These are phyloP conservation scores for Protobothrops mucrosquamatus DNA, from an alignment of 2,113 vertebrate species.

Conservation along the genomic window DNA sequence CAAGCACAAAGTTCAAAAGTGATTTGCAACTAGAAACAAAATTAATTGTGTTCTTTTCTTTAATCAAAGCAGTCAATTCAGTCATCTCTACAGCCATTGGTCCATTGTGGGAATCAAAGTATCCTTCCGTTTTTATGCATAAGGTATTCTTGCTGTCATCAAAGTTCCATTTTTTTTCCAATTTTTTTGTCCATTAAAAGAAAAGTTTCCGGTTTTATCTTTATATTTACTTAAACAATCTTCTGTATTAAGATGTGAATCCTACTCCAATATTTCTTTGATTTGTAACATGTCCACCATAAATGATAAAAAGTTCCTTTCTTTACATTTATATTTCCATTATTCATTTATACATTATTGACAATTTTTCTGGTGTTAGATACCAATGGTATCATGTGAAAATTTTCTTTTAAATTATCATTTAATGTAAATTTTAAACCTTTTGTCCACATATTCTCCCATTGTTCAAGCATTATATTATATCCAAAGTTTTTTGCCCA, in stretches of 20 bases:
- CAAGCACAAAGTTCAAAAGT: not conserved
- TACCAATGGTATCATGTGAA: not conserved
- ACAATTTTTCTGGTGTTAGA: too few species aligned
- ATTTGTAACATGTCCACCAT: not conserved
- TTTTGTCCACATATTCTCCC: not conserved
- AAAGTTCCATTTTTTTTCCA: not conserved
- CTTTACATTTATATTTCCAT: too few species aligned
- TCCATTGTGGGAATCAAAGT: not conserved
- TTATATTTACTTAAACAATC: not conserved
- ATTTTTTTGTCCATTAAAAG: not conserved
- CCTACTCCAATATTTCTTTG: not conserved
- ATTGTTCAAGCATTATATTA: not conserved
- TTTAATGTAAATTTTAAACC: not conserved
- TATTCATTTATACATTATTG: too few species aligned
- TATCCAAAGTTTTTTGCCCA: not conserved
- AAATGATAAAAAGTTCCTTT: too few species aligned
- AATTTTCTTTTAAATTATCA: not conserved
- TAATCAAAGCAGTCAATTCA: not conserved
- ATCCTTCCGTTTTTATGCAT: not conserved
- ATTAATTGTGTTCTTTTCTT: not conserved
- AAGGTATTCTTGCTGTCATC: not conserved
- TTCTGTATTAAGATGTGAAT: too few species aligned
- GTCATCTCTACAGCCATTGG: not conserved
- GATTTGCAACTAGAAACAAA: not conserved
- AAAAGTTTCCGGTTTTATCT: not conserved